A percentile compares a stretch with the other conserved stretches of the same genome.
Evolutionary conservation across 92 coral and sea anemone species (phyloP).

Genomic region (Actinernus sp.): DNA sequence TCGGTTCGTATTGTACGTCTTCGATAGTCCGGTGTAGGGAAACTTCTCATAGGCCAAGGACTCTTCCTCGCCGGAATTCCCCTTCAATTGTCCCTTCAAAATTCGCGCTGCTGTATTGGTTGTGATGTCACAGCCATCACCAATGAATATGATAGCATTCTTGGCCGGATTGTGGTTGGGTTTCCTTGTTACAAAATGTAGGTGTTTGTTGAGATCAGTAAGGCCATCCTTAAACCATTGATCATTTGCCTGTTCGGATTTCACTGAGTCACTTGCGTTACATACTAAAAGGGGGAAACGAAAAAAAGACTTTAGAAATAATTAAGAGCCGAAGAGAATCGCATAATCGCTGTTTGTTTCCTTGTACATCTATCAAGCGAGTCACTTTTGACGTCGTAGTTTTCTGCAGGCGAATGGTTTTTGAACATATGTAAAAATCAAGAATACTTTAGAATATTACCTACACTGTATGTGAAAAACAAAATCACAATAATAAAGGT

Average conservation of each 20-base stretch:
- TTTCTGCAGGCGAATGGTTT: too few relatives aligned
- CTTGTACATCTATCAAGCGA: too few relatives aligned
- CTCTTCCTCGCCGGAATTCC: slow-evolving; percentile 82
- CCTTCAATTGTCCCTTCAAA: slow-evolving; percentile 75
- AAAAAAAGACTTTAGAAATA: too few relatives aligned
- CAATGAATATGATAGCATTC: slow-evolving; percentile 84
- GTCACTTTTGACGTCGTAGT: too few relatives aligned
- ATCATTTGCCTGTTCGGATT: slow-evolving; percentile 66
- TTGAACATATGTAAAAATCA: too few relatives aligned
- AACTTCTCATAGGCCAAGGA: slow-evolving; percentile 75
- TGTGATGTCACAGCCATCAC: slow-evolving; percentile 90
- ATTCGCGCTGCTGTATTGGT: slow-evolving; percentile 92
- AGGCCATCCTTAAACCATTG: slow-evolving; percentile 88
- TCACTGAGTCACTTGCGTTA: too few relatives aligned
- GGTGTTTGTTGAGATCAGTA: slow-evolving; percentile 39
- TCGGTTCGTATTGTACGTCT: slow-evolving; percentile 75
- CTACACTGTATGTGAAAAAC: too few relatives aligned
- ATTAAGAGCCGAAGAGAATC: too few relatives aligned
- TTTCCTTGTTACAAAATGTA: slow-evolving; percentile 17
- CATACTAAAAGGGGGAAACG: too few relatives aligned
- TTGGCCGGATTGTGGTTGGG: slow-evolving; percentile 86
- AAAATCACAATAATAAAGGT: too few relatives aligned
- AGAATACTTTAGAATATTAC: too few relatives aligned
- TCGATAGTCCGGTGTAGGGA: slow-evolving; percentile 82
- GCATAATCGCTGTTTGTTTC: too few relatives aligned